Percentiles rank a stretch among this genome's conserved stretches.
Conservation (phyloP, 1,140 invertebrate genomes). For the Magallana ariakensis region DNA sequence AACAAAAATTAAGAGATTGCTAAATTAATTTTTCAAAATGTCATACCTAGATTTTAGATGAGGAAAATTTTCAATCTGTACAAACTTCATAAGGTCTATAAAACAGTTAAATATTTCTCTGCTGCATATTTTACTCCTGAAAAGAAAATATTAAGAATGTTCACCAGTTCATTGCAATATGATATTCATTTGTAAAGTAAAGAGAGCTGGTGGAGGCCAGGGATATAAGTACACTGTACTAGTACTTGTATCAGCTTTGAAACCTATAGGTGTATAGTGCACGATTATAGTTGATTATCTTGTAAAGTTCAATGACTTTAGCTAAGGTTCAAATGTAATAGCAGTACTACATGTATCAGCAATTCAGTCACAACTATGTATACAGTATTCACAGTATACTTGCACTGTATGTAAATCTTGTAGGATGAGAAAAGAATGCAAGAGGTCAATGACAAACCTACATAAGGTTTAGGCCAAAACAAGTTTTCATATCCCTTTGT, state of each 20-base stretch:
- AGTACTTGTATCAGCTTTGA: conserved; percentile 43
- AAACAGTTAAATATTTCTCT: conserved; percentile 32
- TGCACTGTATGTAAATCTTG: background rate
- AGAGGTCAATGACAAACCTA: too few species aligned
- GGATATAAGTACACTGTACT: too few species aligned
- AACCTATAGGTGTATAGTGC: conserved; percentile 35
- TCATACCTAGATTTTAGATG: background rate
- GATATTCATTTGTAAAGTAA: background rate
- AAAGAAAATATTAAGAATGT: background rate
- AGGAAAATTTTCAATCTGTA: background rate
- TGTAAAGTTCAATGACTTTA: too few species aligned
- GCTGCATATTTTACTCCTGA: conserved; percentile 44
- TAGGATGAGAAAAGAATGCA: too few species aligned
- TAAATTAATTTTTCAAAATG: background rate
- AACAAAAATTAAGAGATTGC: too few species aligned
- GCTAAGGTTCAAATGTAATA: too few species aligned
- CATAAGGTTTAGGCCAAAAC: too few species aligned
- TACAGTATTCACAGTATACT: conserved; percentile 3
- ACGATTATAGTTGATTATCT: too few species aligned
- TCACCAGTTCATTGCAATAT: background rate
- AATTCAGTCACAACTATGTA: too few species aligned
- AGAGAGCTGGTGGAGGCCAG: background rate
- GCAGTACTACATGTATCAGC: too few species aligned
- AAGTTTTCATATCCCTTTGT: too few species aligned
- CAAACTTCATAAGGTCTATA: conserved; percentile 16